Evolutionary conservation across 2,797 vertebrate genomes (phyloP).

Genomic region (Clarias pachynema): DNA sequence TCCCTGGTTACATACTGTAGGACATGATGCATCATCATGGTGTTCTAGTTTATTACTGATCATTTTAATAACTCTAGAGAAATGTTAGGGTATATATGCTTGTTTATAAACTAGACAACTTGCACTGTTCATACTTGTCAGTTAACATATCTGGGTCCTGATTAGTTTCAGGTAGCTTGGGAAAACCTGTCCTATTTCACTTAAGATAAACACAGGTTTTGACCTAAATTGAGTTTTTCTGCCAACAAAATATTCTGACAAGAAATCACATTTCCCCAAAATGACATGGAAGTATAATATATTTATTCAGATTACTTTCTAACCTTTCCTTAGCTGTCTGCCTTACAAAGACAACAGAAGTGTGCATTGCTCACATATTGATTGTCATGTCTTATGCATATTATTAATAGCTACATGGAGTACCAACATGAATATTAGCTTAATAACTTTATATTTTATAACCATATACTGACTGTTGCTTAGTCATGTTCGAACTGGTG

Average conservation of each 20-base stretch:
- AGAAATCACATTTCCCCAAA: background rate
- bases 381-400: background rate
- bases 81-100: background rate
- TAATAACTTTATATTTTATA: background rate
- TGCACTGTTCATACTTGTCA: background rate
- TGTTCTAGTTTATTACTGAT: background rate
- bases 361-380: background rate
- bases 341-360: background rate
- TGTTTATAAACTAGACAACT: background rate
- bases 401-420: background rate
- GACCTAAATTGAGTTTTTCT: background rate
- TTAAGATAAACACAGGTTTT: background rate
- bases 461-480: background rate
- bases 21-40: background rate
- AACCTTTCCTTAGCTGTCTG: background rate
- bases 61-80: background rate
- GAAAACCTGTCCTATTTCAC: background rate
- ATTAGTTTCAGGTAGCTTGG: background rate
- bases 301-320: background rate
- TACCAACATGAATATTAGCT: background rate
- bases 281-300: background rate
- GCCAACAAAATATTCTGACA: background rate
- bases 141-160: background rate
- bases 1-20: background rate
- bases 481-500: too few relatives aligned